A percentile compares a stretch with the other conserved stretches of the same genome.
These are phyloP conservation scores for Ryuthela nishihirai DNA, from an alignment of 2,888 invertebrate genomes.

Conservation along the genomic window DNA sequence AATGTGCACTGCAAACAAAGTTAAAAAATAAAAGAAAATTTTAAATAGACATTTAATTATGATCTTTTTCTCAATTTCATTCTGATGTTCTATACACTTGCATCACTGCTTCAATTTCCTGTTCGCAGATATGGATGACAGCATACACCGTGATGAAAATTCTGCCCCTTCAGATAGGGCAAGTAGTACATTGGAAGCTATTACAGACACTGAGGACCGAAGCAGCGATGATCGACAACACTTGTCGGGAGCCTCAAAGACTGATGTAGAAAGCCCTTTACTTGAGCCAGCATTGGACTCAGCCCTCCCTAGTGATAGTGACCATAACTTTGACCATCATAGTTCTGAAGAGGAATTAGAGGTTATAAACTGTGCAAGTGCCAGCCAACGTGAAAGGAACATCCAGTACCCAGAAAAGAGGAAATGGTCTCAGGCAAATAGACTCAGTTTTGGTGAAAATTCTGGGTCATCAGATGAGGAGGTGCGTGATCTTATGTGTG, in stretches of 20 bases:
- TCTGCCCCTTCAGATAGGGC: constrained; percentile 34
- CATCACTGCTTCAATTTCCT: no score
- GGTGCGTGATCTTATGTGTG: constrained; percentile 62
- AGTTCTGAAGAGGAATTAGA: constrained; percentile 90
- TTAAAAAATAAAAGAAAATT: no score
- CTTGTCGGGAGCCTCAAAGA: background rate
- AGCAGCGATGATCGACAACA: constrained; percentile 1
- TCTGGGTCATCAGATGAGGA: constrained; percentile 59
- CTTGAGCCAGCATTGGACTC: constrained; percentile 45
- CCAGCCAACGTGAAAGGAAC: constrained; percentile 6
- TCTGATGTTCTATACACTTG: no score
- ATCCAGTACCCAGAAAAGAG: constrained; percentile 62
- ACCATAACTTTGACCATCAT: constrained; percentile 71
- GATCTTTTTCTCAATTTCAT: no score
- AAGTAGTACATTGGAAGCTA: constrained; percentile 34
- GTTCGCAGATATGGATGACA: constrained; percentile 37
- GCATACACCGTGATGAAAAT: constrained; percentile 21
- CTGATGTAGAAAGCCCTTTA: constrained; percentile 3
- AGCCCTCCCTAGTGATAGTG: constrained; percentile 54
- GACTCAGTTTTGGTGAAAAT: constrained; percentile 50
- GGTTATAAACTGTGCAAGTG: constrained; percentile 60
- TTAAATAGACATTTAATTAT: no score
- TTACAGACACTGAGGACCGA: constrained; percentile 20
- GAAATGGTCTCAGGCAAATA: constrained; percentile 64
- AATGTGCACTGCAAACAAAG: no score